Conservation (phyloP, 2,888 invertebrate species). For the Drosophila kambysellisi region DNA sequence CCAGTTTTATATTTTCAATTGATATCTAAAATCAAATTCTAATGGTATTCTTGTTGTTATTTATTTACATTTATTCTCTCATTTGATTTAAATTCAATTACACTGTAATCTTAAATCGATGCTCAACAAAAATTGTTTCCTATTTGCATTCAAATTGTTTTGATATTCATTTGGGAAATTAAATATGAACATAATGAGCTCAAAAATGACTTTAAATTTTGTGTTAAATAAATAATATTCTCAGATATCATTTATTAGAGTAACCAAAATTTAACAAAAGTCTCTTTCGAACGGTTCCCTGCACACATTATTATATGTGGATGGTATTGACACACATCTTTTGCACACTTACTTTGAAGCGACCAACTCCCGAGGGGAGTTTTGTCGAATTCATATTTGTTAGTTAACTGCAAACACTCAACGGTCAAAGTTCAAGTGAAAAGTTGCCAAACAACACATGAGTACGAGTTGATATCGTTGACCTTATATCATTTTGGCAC, state of each 20-base stretch:
- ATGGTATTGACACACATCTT: not conserved
- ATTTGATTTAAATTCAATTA: conserved; percentile 8
- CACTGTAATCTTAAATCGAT: not conserved
- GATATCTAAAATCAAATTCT: not conserved
- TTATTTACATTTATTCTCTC: conserved; percentile 4
- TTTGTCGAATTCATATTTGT: conserved; percentile 10
- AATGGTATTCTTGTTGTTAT: not conserved
- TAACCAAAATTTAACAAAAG: not conserved
- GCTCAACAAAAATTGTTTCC: not conserved
- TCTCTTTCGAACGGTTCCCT: not conserved
- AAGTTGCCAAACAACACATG: conserved; percentile 23
- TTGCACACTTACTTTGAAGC: conserved; percentile 6
- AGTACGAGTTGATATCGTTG: conserved; percentile 16
- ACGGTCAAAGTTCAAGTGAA: conserved; percentile 33
- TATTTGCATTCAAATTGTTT: not conserved
- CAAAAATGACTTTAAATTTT: not conserved
- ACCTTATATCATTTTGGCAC: conserved; percentile 36
- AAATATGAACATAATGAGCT: not conserved
- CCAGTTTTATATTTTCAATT: conserved; percentile 4
- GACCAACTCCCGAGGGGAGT: not conserved
- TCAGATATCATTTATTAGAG: not conserved
- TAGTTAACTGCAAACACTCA: conserved; percentile 3
- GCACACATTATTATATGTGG: conserved; percentile 1
- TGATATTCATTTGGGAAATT: no score
- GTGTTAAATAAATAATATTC: not conserved